Evolutionary conservation across 2,888 invertebrate genomes (phyloP).

Genomic region (Sphecodes monilicornis): DNA sequence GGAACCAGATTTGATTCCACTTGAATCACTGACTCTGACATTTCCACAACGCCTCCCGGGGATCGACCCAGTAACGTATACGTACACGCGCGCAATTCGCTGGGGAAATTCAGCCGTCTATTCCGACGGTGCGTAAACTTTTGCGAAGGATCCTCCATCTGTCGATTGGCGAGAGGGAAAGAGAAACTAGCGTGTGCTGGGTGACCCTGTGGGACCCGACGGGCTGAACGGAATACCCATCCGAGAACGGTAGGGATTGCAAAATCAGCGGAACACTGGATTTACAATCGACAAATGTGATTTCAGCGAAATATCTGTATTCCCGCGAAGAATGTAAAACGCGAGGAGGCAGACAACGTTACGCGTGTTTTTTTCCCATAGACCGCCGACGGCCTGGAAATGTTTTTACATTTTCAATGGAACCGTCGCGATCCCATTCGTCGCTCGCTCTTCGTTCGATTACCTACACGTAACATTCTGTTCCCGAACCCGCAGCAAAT

Average conservation of each 20-base stretch:
- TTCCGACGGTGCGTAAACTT: constrained; percentile 75
- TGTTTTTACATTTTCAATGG: constrained; percentile 9
- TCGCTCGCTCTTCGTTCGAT: not conserved
- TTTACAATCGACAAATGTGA: constrained; percentile 68
- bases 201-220: constrained; percentile 57
- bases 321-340: constrained; percentile 47
- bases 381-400: constrained; percentile 3
- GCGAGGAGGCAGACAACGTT: constrained; percentile 31
- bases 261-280: constrained; percentile 61
- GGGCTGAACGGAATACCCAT: constrained; percentile 60
- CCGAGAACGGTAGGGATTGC: constrained; percentile 58
- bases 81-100: constrained; percentile 70
- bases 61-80: constrained; percentile 64
- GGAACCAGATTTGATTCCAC: constrained; percentile 69
- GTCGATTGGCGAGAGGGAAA: constrained; percentile 58
- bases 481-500: not conserved
- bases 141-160: constrained; percentile 70
- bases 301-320: constrained; percentile 44
- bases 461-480: not conserved
- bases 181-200: constrained; percentile 34
- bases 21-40: constrained; percentile 71
- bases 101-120: constrained; percentile 77
- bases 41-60: constrained; percentile 61
- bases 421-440: not conserved
- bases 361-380: constrained; percentile 36